Evolutionary conservation across 2,797 vertebrate species (phyloP).

Genomic region (Muscicapa comitata): DNA sequence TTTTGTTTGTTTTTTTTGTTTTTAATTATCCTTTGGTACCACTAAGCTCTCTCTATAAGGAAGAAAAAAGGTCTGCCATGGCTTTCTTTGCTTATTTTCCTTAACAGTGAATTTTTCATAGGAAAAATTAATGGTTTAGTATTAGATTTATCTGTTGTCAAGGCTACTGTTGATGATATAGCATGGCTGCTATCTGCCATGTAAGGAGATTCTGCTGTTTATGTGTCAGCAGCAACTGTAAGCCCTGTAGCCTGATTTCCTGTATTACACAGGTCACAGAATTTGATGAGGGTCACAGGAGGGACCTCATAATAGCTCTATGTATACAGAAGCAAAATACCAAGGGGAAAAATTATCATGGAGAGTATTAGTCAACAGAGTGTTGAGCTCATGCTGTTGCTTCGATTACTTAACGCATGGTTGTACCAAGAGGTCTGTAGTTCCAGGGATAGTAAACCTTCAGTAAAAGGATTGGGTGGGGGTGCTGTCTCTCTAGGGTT

Average conservation of each 20-base stretch:
- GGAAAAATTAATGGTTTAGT: neutral
- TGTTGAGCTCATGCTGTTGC: neutral
- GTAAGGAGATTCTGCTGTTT: neutral
- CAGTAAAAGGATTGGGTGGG: neutral
- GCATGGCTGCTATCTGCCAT: neutral
- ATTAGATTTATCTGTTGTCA: neutral
- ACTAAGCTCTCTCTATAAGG: neutral
- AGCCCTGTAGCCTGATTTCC: neutral
- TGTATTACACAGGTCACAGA: conserved; percentile 27
- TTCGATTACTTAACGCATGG: neutral
- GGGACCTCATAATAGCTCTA: neutral
- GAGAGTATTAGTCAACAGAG: neutral
- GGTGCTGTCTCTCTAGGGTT: neutral
- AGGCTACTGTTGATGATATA: neutral
- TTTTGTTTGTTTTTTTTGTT: neutral
- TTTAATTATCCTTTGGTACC: neutral
- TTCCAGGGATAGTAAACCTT: neutral
- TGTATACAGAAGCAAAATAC: neutral
- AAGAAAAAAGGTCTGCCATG: neutral
- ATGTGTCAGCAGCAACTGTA: neutral
- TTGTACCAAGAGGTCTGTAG: neutral
- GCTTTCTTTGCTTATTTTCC: neutral
- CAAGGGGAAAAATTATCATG: neutral
- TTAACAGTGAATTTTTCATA: neutral
- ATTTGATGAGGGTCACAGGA: conserved; percentile 11